These are phyloP conservation scores for Oscheius sp. DNA, from an alignment of 2,888 invertebrate species.

Conservation along the genomic window DNA sequence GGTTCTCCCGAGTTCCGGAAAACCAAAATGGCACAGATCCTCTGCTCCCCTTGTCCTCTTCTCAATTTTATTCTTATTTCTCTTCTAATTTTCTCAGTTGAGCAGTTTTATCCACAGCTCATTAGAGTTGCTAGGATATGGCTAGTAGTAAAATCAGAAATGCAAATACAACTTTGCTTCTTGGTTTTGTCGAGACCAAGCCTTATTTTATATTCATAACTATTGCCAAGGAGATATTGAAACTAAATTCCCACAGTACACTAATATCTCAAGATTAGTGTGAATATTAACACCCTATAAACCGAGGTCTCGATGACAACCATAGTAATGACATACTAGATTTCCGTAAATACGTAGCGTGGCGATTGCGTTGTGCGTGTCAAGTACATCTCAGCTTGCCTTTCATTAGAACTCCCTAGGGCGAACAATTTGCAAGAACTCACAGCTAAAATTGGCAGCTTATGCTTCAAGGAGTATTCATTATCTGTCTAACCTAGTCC, in stretches of 20 bases:
- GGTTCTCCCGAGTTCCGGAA: constrained; percentile 15
- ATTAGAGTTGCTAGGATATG: no score
- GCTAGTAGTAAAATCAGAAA: no score
- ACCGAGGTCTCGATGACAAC: constrained; percentile 22
- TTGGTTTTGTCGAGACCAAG: no score
- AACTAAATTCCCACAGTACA: no score
- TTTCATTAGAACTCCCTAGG: constrained; percentile 34
- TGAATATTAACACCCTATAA: neutral
- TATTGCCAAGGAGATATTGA: no score
- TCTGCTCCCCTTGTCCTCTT: neutral
- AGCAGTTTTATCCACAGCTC: no score
- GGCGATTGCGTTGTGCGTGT: constrained; percentile 36
- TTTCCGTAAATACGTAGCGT: constrained; percentile 3
- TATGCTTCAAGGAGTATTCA: constrained; percentile 1
- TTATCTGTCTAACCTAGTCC: no score
- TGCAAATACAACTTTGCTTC: no score
- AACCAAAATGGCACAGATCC: neutral
- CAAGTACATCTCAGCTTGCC: constrained; percentile 35
- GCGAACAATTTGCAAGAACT: constrained; percentile 37
- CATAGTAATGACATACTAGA: constrained; percentile 1
- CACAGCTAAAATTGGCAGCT: constrained; percentile 27
- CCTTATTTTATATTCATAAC: no score
- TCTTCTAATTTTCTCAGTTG: neutral
- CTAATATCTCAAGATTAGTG: neutral
- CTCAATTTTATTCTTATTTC: neutral